Conservation (phyloP, 2,888 invertebrate genomes). For the Sthenelais limicola region DNA sequence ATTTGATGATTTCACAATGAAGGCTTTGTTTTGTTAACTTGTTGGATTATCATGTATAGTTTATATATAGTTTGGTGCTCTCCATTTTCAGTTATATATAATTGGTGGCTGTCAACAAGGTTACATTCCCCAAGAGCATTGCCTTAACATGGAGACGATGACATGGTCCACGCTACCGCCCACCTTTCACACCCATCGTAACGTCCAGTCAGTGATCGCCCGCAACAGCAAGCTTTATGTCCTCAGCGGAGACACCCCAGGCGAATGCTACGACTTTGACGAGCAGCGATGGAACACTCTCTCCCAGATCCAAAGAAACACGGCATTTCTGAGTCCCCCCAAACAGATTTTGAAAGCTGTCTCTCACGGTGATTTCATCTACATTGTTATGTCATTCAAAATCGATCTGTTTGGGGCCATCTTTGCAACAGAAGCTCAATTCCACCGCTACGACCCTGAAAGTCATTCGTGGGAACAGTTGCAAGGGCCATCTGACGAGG, state of each 20-base stretch:
- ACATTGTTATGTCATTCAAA: conserved; percentile 24
- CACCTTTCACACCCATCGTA: conserved; percentile 22
- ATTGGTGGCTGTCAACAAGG: conserved; percentile 26
- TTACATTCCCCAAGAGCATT: conserved; percentile 33
- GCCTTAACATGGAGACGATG: conserved; percentile 31
- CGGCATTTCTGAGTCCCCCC: conserved; percentile 22
- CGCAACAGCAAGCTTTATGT: conserved; percentile 16
- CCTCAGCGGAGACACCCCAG: conserved; percentile 9
- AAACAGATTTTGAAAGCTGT: conserved; percentile 23
- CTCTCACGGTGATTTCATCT: conserved; percentile 23
- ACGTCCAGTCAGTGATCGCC: conserved; percentile 14
- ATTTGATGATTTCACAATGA: too few species aligned
- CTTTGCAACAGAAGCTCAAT: conserved; percentile 29
- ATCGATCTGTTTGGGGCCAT: conserved; percentile 31
- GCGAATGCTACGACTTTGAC: conserved; percentile 22
- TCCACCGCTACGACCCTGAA: conserved; percentile 32
- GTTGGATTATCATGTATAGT: not conserved
- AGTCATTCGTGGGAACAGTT: conserved; percentile 26
- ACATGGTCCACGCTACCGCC: conserved; percentile 34
- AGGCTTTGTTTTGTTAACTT: not conserved
- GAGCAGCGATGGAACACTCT: conserved; percentile 22
- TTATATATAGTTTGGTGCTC: not conserved
- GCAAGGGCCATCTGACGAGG: conserved; percentile 22
- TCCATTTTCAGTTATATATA: conserved; percentile 11
- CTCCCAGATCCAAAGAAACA: conserved; percentile 26